Conservation (phyloP, 2,888 invertebrate genomes). For the Pheosia gnoma region DNA sequence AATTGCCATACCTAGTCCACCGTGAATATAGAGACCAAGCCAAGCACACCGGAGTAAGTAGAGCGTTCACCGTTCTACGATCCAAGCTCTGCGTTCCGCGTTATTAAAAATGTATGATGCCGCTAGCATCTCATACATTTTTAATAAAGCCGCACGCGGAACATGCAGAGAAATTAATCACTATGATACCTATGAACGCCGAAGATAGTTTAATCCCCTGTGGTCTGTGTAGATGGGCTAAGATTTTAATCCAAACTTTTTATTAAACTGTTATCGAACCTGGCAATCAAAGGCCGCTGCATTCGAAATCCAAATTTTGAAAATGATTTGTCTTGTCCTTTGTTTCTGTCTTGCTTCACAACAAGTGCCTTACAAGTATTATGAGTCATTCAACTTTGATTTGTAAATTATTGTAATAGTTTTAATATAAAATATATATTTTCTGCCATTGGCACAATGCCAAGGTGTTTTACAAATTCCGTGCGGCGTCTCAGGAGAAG, state of each 20-base stretch:
- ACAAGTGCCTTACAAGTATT: constrained; percentile 76
- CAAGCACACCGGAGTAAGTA: too few species aligned
- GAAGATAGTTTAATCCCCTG: too few species aligned
- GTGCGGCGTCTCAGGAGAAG: constrained; percentile 55
- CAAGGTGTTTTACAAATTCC: constrained; percentile 71
- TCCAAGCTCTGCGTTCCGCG: too few species aligned
- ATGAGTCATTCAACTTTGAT: constrained; percentile 43
- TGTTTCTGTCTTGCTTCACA: constrained; percentile 69
- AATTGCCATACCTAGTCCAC: too few species aligned
- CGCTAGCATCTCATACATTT: too few species aligned
- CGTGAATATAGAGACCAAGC: too few species aligned
- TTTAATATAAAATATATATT: constrained; percentile 26
- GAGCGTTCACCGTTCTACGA: too few species aligned
- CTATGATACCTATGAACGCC: too few species aligned
- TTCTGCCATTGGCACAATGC: constrained; percentile 56
- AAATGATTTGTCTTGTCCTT: constrained; percentile 59
- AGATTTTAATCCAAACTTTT: not conserved
- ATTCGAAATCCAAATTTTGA: constrained; percentile 67
- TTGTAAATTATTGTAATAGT: constrained; percentile 34
- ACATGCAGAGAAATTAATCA: too few species aligned
- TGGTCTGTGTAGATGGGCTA: too few species aligned
- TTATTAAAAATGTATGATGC: too few species aligned
- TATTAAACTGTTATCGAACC: constrained; percentile 34
- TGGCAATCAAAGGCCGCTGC: constrained; percentile 53
- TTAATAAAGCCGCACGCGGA: too few species aligned